These are phyloP conservation scores for Danio albolineatus DNA, from an alignment of 2,797 vertebrate species.

Conservation along the genomic window DNA sequence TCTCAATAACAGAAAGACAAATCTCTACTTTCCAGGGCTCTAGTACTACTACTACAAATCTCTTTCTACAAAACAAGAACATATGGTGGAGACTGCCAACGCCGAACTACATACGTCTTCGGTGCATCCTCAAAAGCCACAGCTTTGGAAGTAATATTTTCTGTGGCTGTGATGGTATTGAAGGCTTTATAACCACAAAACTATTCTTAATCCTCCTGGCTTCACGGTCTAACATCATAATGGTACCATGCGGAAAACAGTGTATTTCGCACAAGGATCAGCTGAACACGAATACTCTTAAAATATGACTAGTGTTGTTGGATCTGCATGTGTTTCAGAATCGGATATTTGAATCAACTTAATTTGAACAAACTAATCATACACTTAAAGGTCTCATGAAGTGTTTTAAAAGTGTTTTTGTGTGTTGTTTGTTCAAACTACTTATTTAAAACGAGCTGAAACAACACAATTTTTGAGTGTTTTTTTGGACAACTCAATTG, in stretches of 20 bases:
- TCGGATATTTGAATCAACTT: constrained; percentile 42
- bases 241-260: constrained; percentile 36
- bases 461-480: too few relatives aligned
- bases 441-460: too few relatives aligned
- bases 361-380: too few relatives aligned
- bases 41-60: background rate
- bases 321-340: constrained; percentile 54
- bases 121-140: constrained; percentile 4
- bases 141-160: constrained; percentile 22
- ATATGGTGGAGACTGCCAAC: background rate
- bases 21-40: constrained; percentile 7
- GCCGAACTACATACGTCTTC: background rate
- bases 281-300: constrained; percentile 53
- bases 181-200: constrained; percentile 51
- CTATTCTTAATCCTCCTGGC: constrained; percentile 39
- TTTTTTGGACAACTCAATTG: too few relatives aligned
- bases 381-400: too few relatives aligned
- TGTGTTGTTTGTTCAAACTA: too few relatives aligned
- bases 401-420: too few relatives aligned
- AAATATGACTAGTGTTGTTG: constrained; percentile 59
- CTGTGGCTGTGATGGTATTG: constrained; percentile 26
- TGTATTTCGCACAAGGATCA: constrained; percentile 35
- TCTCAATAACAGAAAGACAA: constrained; percentile 16
- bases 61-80: constrained; percentile 17
- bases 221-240: constrained; percentile 44